Base-by-base conservation (phyloP, 1,140 invertebrate genomes). In the Ladona fulva region DNA sequence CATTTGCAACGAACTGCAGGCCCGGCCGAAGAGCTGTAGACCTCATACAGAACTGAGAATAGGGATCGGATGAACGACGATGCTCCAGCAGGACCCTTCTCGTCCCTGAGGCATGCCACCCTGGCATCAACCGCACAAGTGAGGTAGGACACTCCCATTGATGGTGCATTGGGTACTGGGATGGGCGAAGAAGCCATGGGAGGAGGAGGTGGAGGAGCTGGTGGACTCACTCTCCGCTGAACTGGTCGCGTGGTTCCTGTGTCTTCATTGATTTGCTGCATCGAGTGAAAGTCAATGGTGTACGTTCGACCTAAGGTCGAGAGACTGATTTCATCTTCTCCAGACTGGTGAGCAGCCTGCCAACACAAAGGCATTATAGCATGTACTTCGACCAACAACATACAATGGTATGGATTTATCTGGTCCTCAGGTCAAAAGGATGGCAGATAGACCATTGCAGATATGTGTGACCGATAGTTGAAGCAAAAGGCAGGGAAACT, bases 211-310 rank as follows among this genome's bases (percentile, higher is more conserved):
- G 86, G 84, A 42, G 84, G 82, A 24, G 85, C 84, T 80, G 86
- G 83, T 24, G 86, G 84, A 77, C 86, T 86, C 3, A 89, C 85
- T 82, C 88, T 86, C 44, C 97, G 90, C 84, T 97, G 95, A 81
- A 99, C 94, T 77, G 94, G 92, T 74, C 96, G 87, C 14, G 96
- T 92, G 74, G 95, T 97, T 78, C 97, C 97, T 8, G 96, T 96
- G 85, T 98, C 96, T 86, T 99, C 97, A 85, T 98, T 98, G 80
- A 98, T 97, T 89, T 99, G 97, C 85, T 98, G 96, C 95, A 98
- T 97, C 80, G 95, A 92, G 85, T 96, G 93, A 82, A 99, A 95
- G 87, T 99, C 97, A 80, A 99, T 92, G 0, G 95, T 96, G 85
- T 98, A 98, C 12, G 95, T 96, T 81, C 95, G 90, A 78, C 95